Percentiles rank a stretch among this genome's conserved stretches.
Conservation (phyloP, 2,888 invertebrate species). For the Agonopterix heracliana region DNA sequence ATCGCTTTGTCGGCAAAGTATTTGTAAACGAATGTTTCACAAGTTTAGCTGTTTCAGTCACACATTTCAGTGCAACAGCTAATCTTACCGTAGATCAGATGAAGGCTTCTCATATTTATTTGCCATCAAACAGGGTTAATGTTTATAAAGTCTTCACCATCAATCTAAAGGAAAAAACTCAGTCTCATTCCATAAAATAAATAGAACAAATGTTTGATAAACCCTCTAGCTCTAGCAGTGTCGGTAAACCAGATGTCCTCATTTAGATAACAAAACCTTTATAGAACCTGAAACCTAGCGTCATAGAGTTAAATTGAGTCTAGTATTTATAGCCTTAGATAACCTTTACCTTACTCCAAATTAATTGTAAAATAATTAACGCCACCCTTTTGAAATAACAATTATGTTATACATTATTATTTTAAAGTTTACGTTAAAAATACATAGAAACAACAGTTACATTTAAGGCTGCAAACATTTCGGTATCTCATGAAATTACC, state of each 20-base stretch:
- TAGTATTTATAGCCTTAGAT: conserved; percentile 3
- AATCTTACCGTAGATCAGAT: conserved; percentile 47
- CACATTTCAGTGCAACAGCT: conserved; percentile 41
- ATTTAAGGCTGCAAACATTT: too few relatives aligned
- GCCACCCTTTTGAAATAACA: too few relatives aligned
- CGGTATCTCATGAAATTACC: too few relatives aligned
- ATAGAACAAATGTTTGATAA: too few relatives aligned
- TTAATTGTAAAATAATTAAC: too few relatives aligned
- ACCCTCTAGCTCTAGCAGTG: background rate
- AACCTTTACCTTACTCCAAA: conserved; percentile 3
- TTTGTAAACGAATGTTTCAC: conserved; percentile 34
- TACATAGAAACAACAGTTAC: too few relatives aligned
- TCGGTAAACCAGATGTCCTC: conserved; percentile 14
- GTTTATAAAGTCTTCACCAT: background rate
- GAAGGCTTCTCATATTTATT: conserved; percentile 63
- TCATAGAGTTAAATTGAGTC: conserved; percentile 1
- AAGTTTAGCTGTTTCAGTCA: conserved; percentile 58
- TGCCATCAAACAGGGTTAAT: conserved; percentile 33
- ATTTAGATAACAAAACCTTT: conserved; percentile 25
- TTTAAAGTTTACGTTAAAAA: too few relatives aligned
- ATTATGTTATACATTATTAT: too few relatives aligned
- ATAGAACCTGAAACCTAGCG: conserved; percentile 25
- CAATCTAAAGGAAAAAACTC: too few relatives aligned
- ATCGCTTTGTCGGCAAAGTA: conserved; percentile 66
- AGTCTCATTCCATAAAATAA: too few relatives aligned